Evolutionary conservation across 2,888 invertebrate genomes (phyloP).

Genomic region (Cerceris ruficornis): DNA sequence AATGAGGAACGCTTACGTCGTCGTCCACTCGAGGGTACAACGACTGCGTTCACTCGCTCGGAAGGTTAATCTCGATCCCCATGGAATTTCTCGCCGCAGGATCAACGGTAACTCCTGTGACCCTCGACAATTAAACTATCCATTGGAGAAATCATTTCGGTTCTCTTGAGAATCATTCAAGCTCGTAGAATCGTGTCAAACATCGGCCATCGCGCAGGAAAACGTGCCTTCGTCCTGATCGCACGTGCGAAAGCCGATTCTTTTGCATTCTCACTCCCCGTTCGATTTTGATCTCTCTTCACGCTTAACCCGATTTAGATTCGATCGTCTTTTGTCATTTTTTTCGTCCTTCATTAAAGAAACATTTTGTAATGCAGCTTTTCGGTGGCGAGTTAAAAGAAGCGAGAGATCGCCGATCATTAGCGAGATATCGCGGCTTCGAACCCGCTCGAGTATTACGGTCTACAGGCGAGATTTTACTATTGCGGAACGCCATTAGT

Average conservation of each 20-base stretch:
- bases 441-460: slow-evolving; percentile 24
- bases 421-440: slow-evolving; percentile 20
- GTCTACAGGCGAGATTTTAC: slow-evolving; percentile 29
- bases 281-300: slow-evolving; percentile 26
- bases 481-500: slow-evolving; percentile 46
- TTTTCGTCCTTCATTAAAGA: background rate
- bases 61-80: slow-evolving; percentile 34
- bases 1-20: slow-evolving; percentile 42
- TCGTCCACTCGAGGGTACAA: slow-evolving; percentile 25
- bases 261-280: background rate
- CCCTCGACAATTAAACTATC: slow-evolving; percentile 59
- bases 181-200: slow-evolving; percentile 45
- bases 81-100: slow-evolving; percentile 38
- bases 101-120: slow-evolving; percentile 24
- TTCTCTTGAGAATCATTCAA: slow-evolving; percentile 56
- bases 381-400: background rate
- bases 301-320: slow-evolving; percentile 25
- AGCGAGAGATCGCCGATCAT: slow-evolving; percentile 26
- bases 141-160: slow-evolving; percentile 54
- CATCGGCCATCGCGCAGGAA: slow-evolving; percentile 45
- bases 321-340: slow-evolving; percentile 19
- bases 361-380: background rate
- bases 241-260: slow-evolving; percentile 34
- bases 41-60: slow-evolving; percentile 25
- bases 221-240: slow-evolving; percentile 49